Base-by-base conservation (phyloP, 1,140 invertebrate species). In the Drosophila kurseongensis region DNA sequence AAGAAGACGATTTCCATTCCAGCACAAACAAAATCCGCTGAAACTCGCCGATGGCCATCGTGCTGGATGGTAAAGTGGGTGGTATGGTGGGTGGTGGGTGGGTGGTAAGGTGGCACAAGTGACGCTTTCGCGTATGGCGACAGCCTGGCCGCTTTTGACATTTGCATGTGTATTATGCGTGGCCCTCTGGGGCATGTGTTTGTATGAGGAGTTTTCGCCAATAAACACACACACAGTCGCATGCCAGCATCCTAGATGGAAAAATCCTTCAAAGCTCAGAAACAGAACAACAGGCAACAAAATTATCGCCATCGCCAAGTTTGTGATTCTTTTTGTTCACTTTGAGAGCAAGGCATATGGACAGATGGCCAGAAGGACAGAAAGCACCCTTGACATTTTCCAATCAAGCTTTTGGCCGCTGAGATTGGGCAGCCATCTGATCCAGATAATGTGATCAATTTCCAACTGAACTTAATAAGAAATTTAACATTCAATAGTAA, bases 71-170 rank as follows among this genome's bases (percentile, higher is more conserved):
- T 9, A 27, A 35, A 40, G 41, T 47, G 40, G 61, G 36, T 50
- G 44, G 13, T 10, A 8, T 8, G 7, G 27, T 57, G 52, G 23
- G 18, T 41, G 7, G 29, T 7, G 3, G 13, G n/a, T 29, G 14
- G 23, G 35, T 42, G 42, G 50, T 27, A 18, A 66, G 65, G 65
- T 68, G 65, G 61, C 38, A 67, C 32, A 66, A 68, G 60, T 66
- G 62, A 54, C 60, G 65, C 65, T 68, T 54, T 66, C 47, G 47
- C 65, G 52, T 68, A 65, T 63, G 71, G 60, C 71, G 72, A 65
- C 72, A 72, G 72, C 45, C 71, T 63, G 52, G 52, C 51, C 75
- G 71, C 72, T 75, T 75, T 74, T 75, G 72, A 75, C 72, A 75
- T 75, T 75, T 75, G 48, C 71, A 75, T 75, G 72, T 74, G 68